Base-by-base conservation (phyloP, 1,140 invertebrate genomes). In the Medauroidea extradentata region DNA sequence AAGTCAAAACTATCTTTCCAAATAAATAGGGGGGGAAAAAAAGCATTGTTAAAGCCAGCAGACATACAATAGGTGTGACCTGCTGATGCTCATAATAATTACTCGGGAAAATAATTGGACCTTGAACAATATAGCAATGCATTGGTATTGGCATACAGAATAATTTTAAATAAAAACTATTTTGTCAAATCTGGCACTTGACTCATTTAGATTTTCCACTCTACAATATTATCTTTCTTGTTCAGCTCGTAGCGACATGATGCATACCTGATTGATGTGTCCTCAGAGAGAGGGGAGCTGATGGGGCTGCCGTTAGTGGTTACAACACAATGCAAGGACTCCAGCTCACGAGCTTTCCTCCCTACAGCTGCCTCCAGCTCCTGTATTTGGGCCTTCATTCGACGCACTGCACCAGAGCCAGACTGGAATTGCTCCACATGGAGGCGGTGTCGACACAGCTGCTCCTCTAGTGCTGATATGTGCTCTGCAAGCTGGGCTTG, bases 251-350 rank as follows among this genome's bases (percentile, higher is more conserved):
- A 14, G 29, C 50, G 46, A 56, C 39, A 48, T 55, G 21, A 51
- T 52, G 60, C 73, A 75, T 52, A 85, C 57, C 84, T 79, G 2
- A 88, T 86, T 0, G 89, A 91, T 38, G 91, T 83, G 69, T 91
- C 89, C 71, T 92, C 89, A 60, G 86, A 89, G 19, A 84, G 87
- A 39, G 88, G 86, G 62, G 85, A 85, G 58, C 85, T 79, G 67
- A 72, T 76, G 21, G 79, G 81, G 52, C 73, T 81, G 42, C 77
- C 79, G 70, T 65, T 76, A 29, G 71, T 80, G 67, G 78, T 82
- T 11, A 34, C 29, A 4, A 34, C 29, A 11, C 29, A 34, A 77
- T 89, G 85, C n/a, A 85, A 62, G 1, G 80, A 78, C 74, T 92
- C 88, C 24, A 91, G 65, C 34, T 83, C 81, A 57, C 81, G 83